phyloP scores from a whole-genome alignment of 1,140 invertebrate genomes.

The Conus ventricosus region DNA sequence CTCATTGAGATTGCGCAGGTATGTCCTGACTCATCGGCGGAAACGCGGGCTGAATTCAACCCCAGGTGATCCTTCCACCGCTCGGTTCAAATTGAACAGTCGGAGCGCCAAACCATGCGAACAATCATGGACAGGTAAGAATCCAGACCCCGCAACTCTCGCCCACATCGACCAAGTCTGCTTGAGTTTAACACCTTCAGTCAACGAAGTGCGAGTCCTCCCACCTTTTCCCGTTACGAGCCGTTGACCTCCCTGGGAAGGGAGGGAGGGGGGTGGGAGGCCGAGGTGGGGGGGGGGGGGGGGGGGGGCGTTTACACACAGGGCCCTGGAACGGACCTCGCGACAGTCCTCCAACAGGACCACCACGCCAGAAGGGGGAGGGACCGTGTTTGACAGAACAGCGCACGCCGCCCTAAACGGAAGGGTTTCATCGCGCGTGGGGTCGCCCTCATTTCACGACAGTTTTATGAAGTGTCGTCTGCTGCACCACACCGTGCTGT shows the following conservation, averaged over 20 bases:
- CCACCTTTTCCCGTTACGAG: slow-evolving; percentile 7
- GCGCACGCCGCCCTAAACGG: background rate
- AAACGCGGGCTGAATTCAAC: too few relatives aligned
- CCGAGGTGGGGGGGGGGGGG: background rate
- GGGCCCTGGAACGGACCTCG: background rate
- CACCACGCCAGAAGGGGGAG: background rate
- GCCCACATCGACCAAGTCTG: background rate
- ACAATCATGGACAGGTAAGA: background rate
- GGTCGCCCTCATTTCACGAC: slow-evolving; percentile 1
- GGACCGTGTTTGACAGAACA: slow-evolving; percentile 14
- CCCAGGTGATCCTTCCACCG: too few relatives aligned
- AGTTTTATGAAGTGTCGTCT: background rate
- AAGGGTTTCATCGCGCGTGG: slow-evolving; percentile 17
- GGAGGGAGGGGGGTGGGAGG: background rate
- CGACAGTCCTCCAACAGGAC: background rate
- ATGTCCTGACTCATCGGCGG: too few relatives aligned
- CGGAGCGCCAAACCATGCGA: too few relatives aligned
- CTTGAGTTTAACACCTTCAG: background rate
- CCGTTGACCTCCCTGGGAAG: background rate
- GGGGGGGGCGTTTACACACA: too few relatives aligned
- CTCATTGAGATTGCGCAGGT: too few relatives aligned
- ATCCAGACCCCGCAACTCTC: background rate
- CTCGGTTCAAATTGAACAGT: too few relatives aligned
- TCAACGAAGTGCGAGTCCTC: background rate
- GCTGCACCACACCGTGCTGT: background rate